These are phyloP conservation scores for Pseudochromis fuscus DNA, from an alignment of 2,797 vertebrate genomes.

Conservation along the genomic window DNA sequence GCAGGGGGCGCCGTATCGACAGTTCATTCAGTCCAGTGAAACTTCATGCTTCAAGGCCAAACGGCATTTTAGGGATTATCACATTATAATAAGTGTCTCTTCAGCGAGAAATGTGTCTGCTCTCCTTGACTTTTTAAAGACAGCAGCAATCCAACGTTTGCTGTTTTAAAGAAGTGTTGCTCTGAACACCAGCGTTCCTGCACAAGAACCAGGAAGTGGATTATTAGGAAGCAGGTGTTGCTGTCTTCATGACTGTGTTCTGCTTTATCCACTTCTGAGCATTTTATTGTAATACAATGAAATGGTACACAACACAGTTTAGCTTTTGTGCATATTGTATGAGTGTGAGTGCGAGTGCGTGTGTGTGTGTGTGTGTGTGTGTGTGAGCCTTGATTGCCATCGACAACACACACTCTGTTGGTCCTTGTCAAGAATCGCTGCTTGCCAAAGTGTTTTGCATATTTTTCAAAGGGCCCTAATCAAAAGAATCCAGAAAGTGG, in stretches of 20 bases:
- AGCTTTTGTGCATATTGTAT: not conserved
- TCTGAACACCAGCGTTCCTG: not conserved
- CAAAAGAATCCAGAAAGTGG: conserved; percentile 53
- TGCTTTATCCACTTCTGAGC: not conserved
- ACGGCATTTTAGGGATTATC: not conserved
- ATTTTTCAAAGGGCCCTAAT: conserved; percentile 68
- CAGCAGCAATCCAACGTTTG: not conserved
- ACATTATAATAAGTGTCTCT: too few species aligned
- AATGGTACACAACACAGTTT: not conserved
- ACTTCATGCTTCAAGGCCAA: not conserved
- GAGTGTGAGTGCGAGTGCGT: not conserved
- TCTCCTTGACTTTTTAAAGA: not conserved
- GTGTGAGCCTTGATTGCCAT: conserved; percentile 21
- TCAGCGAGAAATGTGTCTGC: too few species aligned
- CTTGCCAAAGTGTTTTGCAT: conserved; percentile 62
- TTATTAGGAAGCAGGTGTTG: too few species aligned
- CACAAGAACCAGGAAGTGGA: not conserved
- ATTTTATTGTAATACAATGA: not conserved
- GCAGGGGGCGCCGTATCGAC: not conserved
- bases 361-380: not conserved
- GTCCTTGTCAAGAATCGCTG: conserved; percentile 53
- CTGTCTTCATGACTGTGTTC: too few species aligned
- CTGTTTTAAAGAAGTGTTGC: not conserved
- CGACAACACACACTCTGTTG: conserved; percentile 40
- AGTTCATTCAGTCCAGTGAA: not conserved